Evolutionary conservation across 2,113 vertebrate species (phyloP).

Genomic region (Craseonycteris thonglongyai): DNA sequence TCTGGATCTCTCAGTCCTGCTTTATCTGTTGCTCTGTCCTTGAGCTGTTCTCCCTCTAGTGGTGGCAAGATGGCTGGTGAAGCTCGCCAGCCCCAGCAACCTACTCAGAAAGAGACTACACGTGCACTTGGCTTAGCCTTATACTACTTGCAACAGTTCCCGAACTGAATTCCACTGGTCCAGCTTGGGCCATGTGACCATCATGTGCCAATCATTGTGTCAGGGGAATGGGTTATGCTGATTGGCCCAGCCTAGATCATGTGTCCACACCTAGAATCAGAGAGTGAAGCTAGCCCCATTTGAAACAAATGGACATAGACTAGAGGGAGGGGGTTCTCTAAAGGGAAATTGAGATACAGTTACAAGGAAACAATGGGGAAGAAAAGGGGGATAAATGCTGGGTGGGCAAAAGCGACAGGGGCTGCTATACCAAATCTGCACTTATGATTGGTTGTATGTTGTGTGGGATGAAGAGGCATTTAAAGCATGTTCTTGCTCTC

Average conservation of each 20-base stretch:
- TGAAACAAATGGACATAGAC: neutral
- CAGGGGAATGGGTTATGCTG: neutral
- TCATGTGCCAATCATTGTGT: neutral
- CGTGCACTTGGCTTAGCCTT: neutral
- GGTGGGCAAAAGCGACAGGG: neutral
- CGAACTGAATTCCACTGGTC: neutral
- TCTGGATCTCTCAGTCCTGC: neutral
- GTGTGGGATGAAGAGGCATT: neutral
- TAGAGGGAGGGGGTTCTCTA: neutral
- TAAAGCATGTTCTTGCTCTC: neutral
- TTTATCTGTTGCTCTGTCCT: neutral
- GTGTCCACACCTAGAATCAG: neutral
- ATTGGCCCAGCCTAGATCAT: neutral
- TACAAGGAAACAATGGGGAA: neutral
- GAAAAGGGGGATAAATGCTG: neutral
- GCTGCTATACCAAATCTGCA: neutral
- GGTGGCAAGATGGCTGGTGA: neutral
- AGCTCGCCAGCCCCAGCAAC: neutral
- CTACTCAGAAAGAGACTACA: neutral
- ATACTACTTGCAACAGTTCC: neutral
- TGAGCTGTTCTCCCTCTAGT: neutral
- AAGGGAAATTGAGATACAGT: neutral
- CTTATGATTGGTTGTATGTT: neutral
- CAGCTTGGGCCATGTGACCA: neutral
- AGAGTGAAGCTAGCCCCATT: neutral